These are phyloP conservation scores for Blennius ocellaris DNA, from an alignment of 2,113 vertebrate species.

Conservation along the genomic window DNA sequence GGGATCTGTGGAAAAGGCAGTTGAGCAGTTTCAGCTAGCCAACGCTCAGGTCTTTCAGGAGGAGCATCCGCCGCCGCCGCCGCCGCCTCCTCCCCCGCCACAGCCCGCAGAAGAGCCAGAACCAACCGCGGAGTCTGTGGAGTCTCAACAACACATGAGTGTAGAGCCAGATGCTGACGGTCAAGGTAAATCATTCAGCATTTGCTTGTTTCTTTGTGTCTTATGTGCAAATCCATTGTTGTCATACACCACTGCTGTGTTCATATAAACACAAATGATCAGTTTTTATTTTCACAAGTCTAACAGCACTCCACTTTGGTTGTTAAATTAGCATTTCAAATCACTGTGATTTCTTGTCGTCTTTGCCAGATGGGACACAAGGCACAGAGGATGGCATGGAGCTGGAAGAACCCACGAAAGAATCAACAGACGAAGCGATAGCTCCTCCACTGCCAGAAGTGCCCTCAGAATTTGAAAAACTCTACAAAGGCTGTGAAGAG, in stretches of 20 bases:
- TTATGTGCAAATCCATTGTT: too few relatives aligned
- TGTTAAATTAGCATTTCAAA: neutral
- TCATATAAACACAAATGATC: too few relatives aligned
- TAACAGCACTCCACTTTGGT: neutral
- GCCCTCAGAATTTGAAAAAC: slow-evolving; percentile 94
- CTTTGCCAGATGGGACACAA: slow-evolving; percentile 39
- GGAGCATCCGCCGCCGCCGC: slow-evolving; percentile 48
- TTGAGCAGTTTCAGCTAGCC: slow-evolving; percentile 74
- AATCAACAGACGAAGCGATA: slow-evolving; percentile 69
- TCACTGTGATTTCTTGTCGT: neutral
- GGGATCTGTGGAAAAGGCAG: slow-evolving; percentile 67
- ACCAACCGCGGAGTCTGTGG: slow-evolving; percentile 26
- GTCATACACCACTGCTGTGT: too few relatives aligned
- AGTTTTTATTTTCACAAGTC: too few relatives aligned
- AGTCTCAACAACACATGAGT: slow-evolving; percentile 28
- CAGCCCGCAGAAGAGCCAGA: slow-evolving; percentile 51
- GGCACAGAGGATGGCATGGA: slow-evolving; percentile 83
- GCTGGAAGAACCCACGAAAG: slow-evolving; percentile 85
- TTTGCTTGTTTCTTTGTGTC: too few relatives aligned
- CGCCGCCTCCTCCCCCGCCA: slow-evolving; percentile 36
- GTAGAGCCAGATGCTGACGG: slow-evolving; percentile 18
- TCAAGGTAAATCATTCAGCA: slow-evolving; percentile 51
- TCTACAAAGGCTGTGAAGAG: slow-evolving; percentile 93
- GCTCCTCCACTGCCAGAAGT: slow-evolving; percentile 77
- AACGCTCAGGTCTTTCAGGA: slow-evolving; percentile 60